Evolutionary conservation across 2,113 vertebrate species (phyloP).

Genomic region (Rhinoderma darwinii): DNA sequence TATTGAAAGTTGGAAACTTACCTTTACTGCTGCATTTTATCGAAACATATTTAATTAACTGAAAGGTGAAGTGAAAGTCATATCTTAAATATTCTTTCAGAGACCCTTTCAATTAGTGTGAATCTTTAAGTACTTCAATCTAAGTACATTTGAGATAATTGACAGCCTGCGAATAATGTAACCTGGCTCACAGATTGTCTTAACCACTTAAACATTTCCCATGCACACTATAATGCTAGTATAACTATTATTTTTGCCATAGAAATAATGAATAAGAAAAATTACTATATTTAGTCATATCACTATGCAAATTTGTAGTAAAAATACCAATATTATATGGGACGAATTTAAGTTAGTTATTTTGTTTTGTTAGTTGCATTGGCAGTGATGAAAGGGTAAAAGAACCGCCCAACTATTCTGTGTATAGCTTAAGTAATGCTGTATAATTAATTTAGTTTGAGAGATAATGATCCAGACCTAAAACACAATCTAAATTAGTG

Average conservation of each 20-base stretch:
- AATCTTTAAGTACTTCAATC: conserved; percentile 33
- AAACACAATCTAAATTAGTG: too few species aligned
- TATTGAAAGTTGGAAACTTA: not conserved
- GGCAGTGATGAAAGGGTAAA: too few species aligned
- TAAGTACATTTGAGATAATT: conserved; percentile 12
- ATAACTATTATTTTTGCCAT: not conserved
- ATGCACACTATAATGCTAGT: not conserved
- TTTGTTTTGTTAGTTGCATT: too few species aligned
- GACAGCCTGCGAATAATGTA: conserved; percentile 4
- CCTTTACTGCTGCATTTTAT: not conserved
- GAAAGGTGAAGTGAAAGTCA: conserved; percentile 23
- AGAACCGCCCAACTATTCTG: too few species aligned
- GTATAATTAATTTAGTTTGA: too few species aligned
- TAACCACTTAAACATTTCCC: not conserved
- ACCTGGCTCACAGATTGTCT: conserved; percentile 22
- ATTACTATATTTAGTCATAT: not conserved
- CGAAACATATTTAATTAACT: conserved; percentile 3
- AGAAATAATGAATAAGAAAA: not conserved
- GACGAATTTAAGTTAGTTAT: too few species aligned
- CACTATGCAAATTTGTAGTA: not conserved
- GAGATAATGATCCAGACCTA: too few species aligned
- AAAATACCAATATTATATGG: not conserved
- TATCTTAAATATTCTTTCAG: conserved; percentile 3
- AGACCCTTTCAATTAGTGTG: conserved; percentile 32
- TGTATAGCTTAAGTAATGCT: too few species aligned